These are phyloP conservation scores for Trichacis sp. DNA, from an alignment of 2,888 invertebrate species.

Conservation along the genomic window DNA sequence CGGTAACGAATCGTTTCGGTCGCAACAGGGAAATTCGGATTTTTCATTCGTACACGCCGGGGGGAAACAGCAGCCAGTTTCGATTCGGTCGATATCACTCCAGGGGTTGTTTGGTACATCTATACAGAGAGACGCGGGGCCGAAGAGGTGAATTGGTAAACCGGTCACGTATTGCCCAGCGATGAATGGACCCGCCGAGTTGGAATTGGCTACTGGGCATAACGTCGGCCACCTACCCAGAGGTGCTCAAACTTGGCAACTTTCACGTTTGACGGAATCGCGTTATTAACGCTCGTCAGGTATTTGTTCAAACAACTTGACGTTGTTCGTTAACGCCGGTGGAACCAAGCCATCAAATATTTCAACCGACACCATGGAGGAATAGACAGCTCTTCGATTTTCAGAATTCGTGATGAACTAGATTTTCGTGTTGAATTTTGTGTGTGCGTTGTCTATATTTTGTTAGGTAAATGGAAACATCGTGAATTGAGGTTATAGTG, in stretches of 20 bases:
- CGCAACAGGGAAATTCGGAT: constrained; percentile 41
- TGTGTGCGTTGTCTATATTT: too few relatives aligned
- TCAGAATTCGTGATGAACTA: too few relatives aligned
- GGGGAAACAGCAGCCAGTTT: constrained; percentile 41
- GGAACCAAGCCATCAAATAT: too few relatives aligned
- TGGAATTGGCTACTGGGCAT: constrained; percentile 69
- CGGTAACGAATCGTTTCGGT: constrained; percentile 42
- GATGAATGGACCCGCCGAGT: constrained; percentile 69
- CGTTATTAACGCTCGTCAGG: constrained; percentile 12
- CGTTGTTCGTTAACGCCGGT: background rate
- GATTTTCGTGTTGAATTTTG: too few relatives aligned
- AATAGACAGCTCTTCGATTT: too few relatives aligned
- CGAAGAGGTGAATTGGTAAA: constrained; percentile 63
- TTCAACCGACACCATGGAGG: too few relatives aligned
- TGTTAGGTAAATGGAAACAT: too few relatives aligned
- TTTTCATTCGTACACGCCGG: constrained; percentile 45
- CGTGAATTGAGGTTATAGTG: too few relatives aligned
- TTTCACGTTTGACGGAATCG: constrained; percentile 25
- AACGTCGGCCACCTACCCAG: constrained; percentile 64
- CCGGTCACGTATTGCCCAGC: constrained; percentile 68
- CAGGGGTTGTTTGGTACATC: constrained; percentile 60
- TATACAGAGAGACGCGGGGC: constrained; percentile 45
- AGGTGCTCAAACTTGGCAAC: constrained; percentile 42
- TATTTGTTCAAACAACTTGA: constrained; percentile 1
- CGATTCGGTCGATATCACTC: constrained; percentile 59